Base-by-base conservation (phyloP, 1,140 invertebrate genomes). In the Heterodera schachtii region DNA sequence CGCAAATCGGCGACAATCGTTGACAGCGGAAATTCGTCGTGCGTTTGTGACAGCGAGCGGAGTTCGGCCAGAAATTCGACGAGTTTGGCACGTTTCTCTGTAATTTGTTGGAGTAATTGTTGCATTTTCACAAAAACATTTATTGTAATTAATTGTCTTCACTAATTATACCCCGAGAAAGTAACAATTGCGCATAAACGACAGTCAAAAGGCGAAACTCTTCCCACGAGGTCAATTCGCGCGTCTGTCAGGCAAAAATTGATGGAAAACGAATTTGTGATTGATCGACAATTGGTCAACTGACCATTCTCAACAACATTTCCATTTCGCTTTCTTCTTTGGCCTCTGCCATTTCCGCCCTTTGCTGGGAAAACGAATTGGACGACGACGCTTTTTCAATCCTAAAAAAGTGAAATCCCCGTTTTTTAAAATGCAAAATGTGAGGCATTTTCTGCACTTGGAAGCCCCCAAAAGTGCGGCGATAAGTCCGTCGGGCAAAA, bases 301-400 rank as follows among this genome's bases (percentile, higher is more conserved):
- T 41, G 4, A 78, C 76, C 64, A 70, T 49, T 78, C 64, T 78
- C 19, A 78, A 16, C 5, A 78, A n/a, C 13, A 78, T 47, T 21
- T 78, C 77, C 16, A 78, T 43, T 69, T 78, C 49, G n/a, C 64
- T 47, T 49, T 78, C 77, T 3, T 78, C 77, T 41, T 78, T 78
- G 9, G 77, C 66, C 66, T 43, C 57, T 7, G 77, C 64, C 57
- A 78, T 78, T 69, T 78, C 41, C 44, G 44, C 31, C 47, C 57
- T 46, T 46, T 46, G 77, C 3, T 31, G 46, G 0, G 77, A 19
- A 31, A 47, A 43, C 31, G 11, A n/a, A 46, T 16, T 19, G 44
- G 66, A 70, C 31, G 31, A 31, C 31, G 31, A 31, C 70, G 66
- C 31, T 31, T 78, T 78, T 16, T 78, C 77, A 19, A 19, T 19